Evolutionary conservation across 2,888 invertebrate genomes (phyloP), one percentile per base, ranked within the genome.

Genomic region (Hartigia nigra): DNA sequence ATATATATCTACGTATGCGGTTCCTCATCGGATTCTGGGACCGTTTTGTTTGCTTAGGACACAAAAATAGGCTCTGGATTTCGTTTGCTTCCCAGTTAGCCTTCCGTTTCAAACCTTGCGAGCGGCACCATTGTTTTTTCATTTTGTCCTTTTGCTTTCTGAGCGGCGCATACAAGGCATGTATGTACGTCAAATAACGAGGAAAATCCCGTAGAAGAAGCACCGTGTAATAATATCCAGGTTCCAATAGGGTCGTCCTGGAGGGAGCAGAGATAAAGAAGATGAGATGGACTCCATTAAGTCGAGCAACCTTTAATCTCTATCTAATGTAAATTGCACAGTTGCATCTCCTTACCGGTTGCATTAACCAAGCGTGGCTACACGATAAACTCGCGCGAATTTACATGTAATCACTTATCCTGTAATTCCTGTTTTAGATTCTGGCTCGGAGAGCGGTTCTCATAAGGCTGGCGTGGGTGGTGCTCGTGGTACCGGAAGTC

Each of bases 391-490:
- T 12, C 72, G 72, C 12, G 72, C 31, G 72, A 34, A 72, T 34
- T 34, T 31, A 34, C 72, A 34, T 12, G 70, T 55, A 23, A 23
- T 31, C 35, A 70, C 79, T 31, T 32, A 32, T 70, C 31, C 74
- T 34, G 36, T 5, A 31, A 70, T 32, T 23, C 36, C 12, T n/a
- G 55, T 69, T 76, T n/a, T 23, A 97, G 97, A 97, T 93, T 97
- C 97, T n/a, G 96, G 96, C 87, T 97, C 97, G 85, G 97, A 97
- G 91, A 97, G 97, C 82, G 97, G 97, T 36, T 97, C 96, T 77
- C 97, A 96, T 92, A 97, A 96, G 92, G 96, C 96, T 89, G 86
- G 91, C 80, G 91, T 91, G 81, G 95, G 95, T 81, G 93, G 94
- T 84, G 93, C 86, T 78, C 92, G 91, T 82, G 93, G 94, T 80